phyloP scores from a whole-genome alignment of 2,797 vertebrate genomes.

The Acipenser transmontanus region DNA sequence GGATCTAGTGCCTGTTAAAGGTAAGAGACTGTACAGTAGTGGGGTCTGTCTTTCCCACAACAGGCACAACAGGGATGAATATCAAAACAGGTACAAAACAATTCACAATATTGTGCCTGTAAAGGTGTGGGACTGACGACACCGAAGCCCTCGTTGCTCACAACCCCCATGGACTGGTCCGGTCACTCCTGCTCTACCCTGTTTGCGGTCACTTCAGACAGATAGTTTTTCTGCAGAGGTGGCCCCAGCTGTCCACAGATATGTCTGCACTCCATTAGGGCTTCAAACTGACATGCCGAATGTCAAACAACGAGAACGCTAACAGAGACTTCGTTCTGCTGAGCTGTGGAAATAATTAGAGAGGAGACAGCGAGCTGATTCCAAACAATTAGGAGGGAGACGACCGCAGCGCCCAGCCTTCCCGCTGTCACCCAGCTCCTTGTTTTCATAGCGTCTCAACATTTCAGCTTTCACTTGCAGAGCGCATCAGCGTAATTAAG shows the following conservation, averaged over 20 bases:
- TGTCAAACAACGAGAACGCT: background rate
- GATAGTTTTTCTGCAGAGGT: no score
- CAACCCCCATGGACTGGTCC: no score
- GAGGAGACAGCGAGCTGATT: slow-evolving; percentile 6
- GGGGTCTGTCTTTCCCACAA: no score
- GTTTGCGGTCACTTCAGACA: no score
- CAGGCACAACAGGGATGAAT: no score
- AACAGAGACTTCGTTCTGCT: slow-evolving; percentile 2
- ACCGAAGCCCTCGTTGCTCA: no score
- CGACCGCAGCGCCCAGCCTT: background rate
- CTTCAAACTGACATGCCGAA: background rate
- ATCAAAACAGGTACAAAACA: no score
- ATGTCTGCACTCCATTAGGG: background rate
- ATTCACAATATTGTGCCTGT: no score
- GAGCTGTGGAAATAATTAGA: slow-evolving; percentile 1
- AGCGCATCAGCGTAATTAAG: slow-evolving; percentile 1
- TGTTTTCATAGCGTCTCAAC: background rate
- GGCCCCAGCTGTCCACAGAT: background rate
- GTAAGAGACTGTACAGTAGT: no score
- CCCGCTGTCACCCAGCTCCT: slow-evolving; percentile 2
- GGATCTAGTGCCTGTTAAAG: no score
- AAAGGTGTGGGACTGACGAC: no score
- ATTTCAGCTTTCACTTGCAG: background rate
- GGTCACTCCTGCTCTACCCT: no score
- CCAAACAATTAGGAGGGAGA: slow-evolving; percentile 8